phyloP scores from a whole-genome alignment of 2,888 invertebrate species.

The Drosophila birchii region DNA sequence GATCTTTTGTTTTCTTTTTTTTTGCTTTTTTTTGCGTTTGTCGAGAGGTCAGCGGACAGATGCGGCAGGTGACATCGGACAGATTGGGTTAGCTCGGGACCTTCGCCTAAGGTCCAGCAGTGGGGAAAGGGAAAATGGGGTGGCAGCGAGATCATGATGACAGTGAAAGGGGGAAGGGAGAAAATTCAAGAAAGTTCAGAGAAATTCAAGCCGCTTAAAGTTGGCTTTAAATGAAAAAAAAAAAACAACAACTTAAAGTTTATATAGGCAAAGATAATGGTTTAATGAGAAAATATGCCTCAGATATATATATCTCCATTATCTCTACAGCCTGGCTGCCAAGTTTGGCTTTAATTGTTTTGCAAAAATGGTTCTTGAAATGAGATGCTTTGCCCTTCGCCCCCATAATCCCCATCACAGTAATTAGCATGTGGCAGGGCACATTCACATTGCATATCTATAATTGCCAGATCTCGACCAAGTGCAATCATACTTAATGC shows the following conservation, averaged over 20 bases:
- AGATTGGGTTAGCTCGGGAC: conserved; percentile 37
- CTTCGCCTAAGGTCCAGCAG: conserved; percentile 17
- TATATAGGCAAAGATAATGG: too few species aligned
- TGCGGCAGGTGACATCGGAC: conserved; percentile 46
- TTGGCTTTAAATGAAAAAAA: not conserved
- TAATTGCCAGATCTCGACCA: conserved; percentile 52
- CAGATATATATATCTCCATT: not conserved
- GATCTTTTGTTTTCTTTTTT: conserved; percentile 9
- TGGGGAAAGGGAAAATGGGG: not conserved
- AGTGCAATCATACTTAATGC: conserved; percentile 52
- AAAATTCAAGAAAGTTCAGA: not conserved
- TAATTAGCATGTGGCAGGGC: conserved; percentile 35
- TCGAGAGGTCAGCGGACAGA: conserved; percentile 40
- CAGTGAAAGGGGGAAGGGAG: conserved; percentile 6
- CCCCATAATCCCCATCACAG: conserved; percentile 1
- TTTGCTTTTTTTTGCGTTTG: conserved; percentile 3
- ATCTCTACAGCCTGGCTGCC: not conserved
- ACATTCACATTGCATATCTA: conserved; percentile 50
- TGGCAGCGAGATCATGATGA: conserved; percentile 20
- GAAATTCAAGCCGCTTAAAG: not conserved
- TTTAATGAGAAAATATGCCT: not conserved
- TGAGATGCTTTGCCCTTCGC: not conserved
- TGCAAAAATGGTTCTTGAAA: not conserved
- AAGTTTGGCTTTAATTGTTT: not conserved
- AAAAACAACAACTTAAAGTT: too few species aligned